Percentiles rank a stretch among this genome's conserved stretches.
These are phyloP conservation scores for Daphoenositta chrysoptera DNA, from an alignment of 2,113 vertebrate species.

Conservation along the genomic window DNA sequence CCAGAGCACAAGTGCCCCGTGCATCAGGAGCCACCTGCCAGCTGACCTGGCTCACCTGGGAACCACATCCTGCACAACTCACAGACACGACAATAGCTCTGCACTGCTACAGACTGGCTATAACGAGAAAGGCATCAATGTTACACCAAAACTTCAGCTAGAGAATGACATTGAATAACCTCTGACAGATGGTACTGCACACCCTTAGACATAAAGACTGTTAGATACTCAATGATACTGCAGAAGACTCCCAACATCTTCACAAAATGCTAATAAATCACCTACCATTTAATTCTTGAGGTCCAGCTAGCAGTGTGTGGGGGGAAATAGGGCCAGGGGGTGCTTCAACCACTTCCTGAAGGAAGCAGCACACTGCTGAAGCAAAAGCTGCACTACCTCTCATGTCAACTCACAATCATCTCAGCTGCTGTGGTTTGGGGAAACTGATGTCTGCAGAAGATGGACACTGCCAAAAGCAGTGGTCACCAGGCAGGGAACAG, in stretches of 20 bases:
- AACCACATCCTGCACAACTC: neutral
- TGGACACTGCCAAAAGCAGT: neutral
- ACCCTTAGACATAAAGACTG: neutral
- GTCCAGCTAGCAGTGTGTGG: neutral
- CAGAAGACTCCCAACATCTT: neutral
- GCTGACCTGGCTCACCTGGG: neutral
- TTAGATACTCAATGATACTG: neutral
- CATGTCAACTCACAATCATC: neutral
- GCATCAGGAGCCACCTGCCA: fast-evolving
- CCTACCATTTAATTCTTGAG: neutral
- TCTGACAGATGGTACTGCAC: neutral
- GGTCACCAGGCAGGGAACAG: neutral
- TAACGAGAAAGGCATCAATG: neutral
- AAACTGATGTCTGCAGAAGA: neutral
- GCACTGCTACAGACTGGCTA: fast-evolving
- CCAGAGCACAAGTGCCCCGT: fast-evolving
- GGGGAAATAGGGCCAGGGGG: fast-evolving
- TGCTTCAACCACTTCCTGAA: neutral
- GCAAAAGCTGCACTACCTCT: neutral
- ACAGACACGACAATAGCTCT: fast-evolving
- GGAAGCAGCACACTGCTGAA: neutral
- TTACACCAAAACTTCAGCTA: neutral
- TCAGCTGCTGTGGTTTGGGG: neutral
- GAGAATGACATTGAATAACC: neutral
- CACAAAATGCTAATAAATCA: neutral